phyloP scores from a whole-genome alignment of 2,113 vertebrate genomes.

The Austrofundulus limnaeus region DNA sequence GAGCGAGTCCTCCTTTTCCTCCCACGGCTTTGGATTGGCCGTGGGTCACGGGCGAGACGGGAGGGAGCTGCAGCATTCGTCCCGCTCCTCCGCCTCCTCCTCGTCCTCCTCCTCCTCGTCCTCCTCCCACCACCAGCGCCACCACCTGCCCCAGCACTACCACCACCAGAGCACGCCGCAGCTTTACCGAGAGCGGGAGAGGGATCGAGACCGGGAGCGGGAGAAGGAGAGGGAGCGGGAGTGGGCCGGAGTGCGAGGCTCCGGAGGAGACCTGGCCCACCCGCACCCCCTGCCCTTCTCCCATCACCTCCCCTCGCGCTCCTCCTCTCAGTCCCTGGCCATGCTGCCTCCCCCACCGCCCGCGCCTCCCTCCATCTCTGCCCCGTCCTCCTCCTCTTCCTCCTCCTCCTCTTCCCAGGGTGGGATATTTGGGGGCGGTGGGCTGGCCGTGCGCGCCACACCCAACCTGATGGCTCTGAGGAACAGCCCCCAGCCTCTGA shows the following conservation, averaged over 20 bases:
- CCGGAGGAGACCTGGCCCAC: slow-evolving; percentile 73
- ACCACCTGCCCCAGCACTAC: slow-evolving; percentile 80
- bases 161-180: slow-evolving; percentile 84
- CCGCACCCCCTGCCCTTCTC: slow-evolving; percentile 79
- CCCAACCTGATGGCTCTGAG: slow-evolving; percentile 85
- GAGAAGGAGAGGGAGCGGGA: slow-evolving; percentile 80
- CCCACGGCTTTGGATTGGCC: slow-evolving; percentile 58
- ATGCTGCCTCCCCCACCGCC: slow-evolving; percentile 81
- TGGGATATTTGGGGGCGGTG: slow-evolving; percentile 72
- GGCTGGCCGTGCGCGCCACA: slow-evolving; percentile 73
- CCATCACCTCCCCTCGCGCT: slow-evolving; percentile 81
- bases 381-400: slow-evolving; percentile 74
- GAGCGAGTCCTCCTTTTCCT: slow-evolving; percentile 69
- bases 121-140: slow-evolving; percentile 74
- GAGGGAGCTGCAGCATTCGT: slow-evolving; percentile 72
- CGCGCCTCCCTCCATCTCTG: slow-evolving; percentile 72
- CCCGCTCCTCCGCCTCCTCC: slow-evolving; percentile 76
- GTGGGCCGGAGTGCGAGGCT: slow-evolving; percentile 74
- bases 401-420: slow-evolving; percentile 78
- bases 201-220: slow-evolving; percentile 75
- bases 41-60: slow-evolving; percentile 65
- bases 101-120: slow-evolving; percentile 81
- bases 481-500: slow-evolving; percentile 90
- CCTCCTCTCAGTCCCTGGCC: slow-evolving; percentile 81
- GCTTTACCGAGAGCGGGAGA: slow-evolving; percentile 77